Percentiles rank a stretch among this genome's conserved stretches.
phyloP scores from a whole-genome alignment of 2,888 invertebrate genomes.

The Ornithoptera priamus region DNA sequence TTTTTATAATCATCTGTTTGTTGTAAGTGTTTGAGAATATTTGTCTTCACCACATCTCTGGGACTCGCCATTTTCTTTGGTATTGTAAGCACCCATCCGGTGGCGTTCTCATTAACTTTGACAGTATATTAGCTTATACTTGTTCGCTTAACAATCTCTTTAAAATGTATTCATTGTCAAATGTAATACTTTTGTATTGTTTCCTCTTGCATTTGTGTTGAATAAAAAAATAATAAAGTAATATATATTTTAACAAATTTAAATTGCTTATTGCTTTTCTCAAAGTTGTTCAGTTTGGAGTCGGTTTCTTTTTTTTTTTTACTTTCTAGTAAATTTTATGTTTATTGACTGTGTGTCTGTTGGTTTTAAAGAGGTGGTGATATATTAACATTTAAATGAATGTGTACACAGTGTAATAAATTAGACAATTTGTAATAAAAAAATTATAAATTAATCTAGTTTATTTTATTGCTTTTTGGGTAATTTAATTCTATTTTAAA shows the following conservation, averaged over 20 bases:
- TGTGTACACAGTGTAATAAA: conserved; percentile 11
- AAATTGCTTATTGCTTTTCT: background rate
- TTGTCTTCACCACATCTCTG: no score
- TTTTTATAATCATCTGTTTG: no score
- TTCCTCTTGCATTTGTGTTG: background rate
- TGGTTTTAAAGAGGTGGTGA: background rate
- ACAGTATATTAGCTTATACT: no score
- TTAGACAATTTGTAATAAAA: conserved; percentile 7
- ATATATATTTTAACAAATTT: background rate
- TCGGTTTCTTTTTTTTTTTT: background rate
- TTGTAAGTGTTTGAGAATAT: no score
- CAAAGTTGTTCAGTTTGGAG: background rate
- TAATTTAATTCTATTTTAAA: no score
- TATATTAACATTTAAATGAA: conserved; percentile 1
- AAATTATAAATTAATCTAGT: background rate
- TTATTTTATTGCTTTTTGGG: background rate
- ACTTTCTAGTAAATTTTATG: background rate
- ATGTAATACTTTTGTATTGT: background rate
- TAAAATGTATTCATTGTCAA: background rate
- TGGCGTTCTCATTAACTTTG: no score
- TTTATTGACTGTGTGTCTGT: background rate
- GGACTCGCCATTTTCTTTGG: no score
- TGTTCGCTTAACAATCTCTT: background rate
- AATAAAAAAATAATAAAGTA: background rate
- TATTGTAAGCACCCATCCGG: no score